Conservation (phyloP, 2,113 vertebrate genomes). For the Mirza zaza region DNA sequence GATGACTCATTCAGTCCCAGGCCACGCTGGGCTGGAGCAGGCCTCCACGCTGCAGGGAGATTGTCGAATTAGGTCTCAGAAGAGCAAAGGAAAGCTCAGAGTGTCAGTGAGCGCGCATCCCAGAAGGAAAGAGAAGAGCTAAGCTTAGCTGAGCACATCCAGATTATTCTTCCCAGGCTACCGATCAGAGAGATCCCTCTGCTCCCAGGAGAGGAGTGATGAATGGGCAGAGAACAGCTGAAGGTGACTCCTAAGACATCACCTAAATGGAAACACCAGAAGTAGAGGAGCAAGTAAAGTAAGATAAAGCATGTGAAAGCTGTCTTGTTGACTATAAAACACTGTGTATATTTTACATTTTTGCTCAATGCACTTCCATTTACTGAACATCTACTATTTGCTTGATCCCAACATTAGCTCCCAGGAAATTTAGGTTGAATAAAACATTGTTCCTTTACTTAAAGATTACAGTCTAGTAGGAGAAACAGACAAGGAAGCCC, state of each 20-base stretch:
- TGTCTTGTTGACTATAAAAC: background rate
- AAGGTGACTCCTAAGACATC: background rate
- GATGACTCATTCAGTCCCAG: background rate
- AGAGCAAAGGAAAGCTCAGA: background rate
- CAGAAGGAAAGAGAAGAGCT: background rate
- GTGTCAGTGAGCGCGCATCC: background rate
- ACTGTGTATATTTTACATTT: background rate
- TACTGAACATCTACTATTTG: background rate
- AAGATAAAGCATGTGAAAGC: background rate
- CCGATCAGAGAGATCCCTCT: background rate
- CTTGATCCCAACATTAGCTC: background rate
- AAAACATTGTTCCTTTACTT: background rate
- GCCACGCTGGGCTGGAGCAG: background rate
- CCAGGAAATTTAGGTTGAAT: background rate
- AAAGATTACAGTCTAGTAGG: background rate
- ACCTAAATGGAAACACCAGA: background rate
- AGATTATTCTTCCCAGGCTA: background rate
- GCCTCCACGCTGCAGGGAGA: fast-evolving
- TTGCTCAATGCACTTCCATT: background rate
- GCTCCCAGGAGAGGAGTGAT: background rate
- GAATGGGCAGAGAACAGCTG: background rate
- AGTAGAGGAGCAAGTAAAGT: background rate
- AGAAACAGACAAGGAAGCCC: background rate
- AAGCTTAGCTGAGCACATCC: background rate
- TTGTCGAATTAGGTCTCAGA: background rate